Base-by-base conservation (phyloP, 2,113 vertebrate species). In the Macquaria australasica region DNA sequence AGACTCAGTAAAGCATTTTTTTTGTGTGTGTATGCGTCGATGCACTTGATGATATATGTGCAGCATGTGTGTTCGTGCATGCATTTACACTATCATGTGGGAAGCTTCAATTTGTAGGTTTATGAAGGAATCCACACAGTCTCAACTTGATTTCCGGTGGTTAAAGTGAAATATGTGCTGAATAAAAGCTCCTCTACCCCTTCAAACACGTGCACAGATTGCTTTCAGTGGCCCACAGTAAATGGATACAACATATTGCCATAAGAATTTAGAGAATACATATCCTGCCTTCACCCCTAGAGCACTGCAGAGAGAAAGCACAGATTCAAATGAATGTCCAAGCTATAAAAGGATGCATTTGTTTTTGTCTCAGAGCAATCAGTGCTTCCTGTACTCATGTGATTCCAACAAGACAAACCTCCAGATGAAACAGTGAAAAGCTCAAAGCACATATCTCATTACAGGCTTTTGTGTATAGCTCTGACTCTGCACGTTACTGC, bases 381-480 rank as follows among this genome's bases (percentile, higher is more conserved):
- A 73, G 23, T n/a, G 59, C 79, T 86, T 87, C 70, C 81, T 72
- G 79, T 76, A 20, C 79, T 72, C 50, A 6, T 37, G 63, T 12
- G 8, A 68, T 79, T 83, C 77, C 73, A 73, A 69, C 70, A 63
- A 75, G 86, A 82, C 79, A 89, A 91, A 88, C 71, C 86, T 85
- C 84, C 2, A 56, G 85, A 81, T 84, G 73, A 82, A 74, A 77
- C 8, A 20, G 55, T 62, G 50, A 81, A 81, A 83, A 72, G 81
- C 91, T 93, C 83, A 85, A 89, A 90, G 86, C 86, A 79, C 89
- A 87, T 88, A 84, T 90, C 92, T 92, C 88, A 92, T 93, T 93
- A 90, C 88, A 77, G 92, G 41, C 85, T 88, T 92, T 91, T 93
- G 90, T 92, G 91, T 90, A 76, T 80, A 62, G 86, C 73, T 85